A percentile compares a stretch with the other conserved stretches of the same genome.
phyloP scores from a whole-genome alignment of 2,888 invertebrate species.

The Clusia tigrina region DNA sequence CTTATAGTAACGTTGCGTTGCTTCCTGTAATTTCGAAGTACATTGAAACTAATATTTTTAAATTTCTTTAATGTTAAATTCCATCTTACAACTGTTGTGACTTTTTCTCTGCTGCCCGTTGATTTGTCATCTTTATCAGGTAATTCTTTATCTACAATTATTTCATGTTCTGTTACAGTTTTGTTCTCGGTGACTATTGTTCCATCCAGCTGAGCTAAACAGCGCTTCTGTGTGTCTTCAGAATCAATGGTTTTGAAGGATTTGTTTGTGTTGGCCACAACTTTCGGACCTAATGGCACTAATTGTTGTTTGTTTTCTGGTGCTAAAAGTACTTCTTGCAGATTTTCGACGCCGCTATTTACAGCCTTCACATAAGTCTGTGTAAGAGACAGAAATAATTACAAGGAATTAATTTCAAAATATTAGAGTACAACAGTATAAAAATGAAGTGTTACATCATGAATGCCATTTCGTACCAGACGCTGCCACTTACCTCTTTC shows the following conservation, averaged over 20 bases:
- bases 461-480: conserved; percentile 18
- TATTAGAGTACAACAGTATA: conserved; percentile 8
- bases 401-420: neutral
- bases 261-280: conserved; percentile 79
- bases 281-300: conserved; percentile 73
- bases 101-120: conserved; percentile 55
- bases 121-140: conserved; percentile 69
- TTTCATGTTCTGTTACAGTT: conserved; percentile 84
- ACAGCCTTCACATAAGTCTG: conserved; percentile 82
- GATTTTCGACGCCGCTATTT: conserved; percentile 71
- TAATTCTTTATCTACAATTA: conserved; percentile 81
- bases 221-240: conserved; percentile 81
- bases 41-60: neutral
- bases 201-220: conserved; percentile 81
- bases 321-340: conserved; percentile 74
- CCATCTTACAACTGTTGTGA: conserved; percentile 57
- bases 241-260: conserved; percentile 85
- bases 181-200: conserved; percentile 86
- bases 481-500: conserved; percentile 33
- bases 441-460: conserved; percentile 41
- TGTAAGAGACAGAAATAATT: conserved; percentile 26
- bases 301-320: conserved; percentile 71
- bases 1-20: conserved; percentile 73
- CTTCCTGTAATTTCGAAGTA: conserved; percentile 58
- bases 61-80: neutral